Evolutionary conservation across 2,113 vertebrate species (phyloP), one percentile per base, ranked within the genome.

Genomic region (Macquaria australasica): DNA sequence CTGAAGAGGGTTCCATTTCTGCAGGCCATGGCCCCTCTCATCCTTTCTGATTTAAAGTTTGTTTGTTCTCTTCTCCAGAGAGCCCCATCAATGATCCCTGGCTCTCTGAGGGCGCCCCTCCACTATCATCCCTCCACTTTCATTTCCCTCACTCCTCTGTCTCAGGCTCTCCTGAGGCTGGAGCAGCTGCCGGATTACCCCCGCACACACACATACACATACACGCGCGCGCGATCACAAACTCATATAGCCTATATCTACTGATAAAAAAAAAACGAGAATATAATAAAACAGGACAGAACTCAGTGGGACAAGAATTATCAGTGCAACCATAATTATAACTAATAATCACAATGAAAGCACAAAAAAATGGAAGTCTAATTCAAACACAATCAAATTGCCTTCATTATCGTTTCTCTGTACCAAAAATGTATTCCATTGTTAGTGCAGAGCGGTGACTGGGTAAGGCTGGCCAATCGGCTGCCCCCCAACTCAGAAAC

Each of bases 1-100:
- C 70, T 81, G 79, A 48, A 73, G 76, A 86, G 90, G 94, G 88
- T 93, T 94, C 88, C 82, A 94, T 95, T 94, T 93, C 89, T 91
- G 81, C 82, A 93, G 92, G 93, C 89, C 92, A 64, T 90, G 94
- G 88, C 92, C 95, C 83, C 92, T 92, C 92, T 94, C 94, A 93
- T 92, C 92, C 88, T 90, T 94, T 92, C 89, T 94, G 93, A 94
- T 94, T 95, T 94, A 93, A 93, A 94, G 94, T 96, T 95, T 95
- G 94, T 95, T 95, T 95, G 95, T 94, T 93, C 89, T 94, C 91
- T 89, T 88, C 93, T 95, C 94, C 83, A 89, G 91, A 94, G 93
- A 95, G 90, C 84, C 85, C 90, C 88, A 90, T 89, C 89, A 91
- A 87, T 95, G 92, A 94, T 95, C 93, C 94, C 88, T 76, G 87